phyloP scores from a whole-genome alignment of 2,797 vertebrate genomes.

The Ceryle rudis region DNA sequence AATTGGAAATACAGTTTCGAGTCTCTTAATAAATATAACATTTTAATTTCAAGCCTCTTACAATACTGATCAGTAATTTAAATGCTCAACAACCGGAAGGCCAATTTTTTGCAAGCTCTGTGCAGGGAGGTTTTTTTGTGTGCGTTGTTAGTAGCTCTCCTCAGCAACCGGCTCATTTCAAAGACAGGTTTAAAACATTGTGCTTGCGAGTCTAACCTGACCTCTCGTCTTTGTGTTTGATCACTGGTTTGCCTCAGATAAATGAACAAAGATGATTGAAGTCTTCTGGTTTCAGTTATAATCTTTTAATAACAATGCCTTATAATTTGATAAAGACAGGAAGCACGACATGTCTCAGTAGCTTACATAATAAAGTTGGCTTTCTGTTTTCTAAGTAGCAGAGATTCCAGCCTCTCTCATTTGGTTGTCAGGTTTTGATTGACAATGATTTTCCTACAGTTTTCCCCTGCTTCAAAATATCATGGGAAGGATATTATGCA shows the following conservation, averaged over 20 bases:
- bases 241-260: not conserved
- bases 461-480: constrained; percentile 59
- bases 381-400: not conserved
- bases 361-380: not conserved
- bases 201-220: not conserved
- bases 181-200: constrained; percentile 44
- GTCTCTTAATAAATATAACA: not conserved
- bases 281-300: not conserved
- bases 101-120: not conserved
- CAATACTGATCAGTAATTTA: not conserved
- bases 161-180: constrained; percentile 8
- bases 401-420: not conserved
- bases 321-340: not conserved
- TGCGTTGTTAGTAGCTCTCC: not conserved
- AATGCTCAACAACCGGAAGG: not conserved
- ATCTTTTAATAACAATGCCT: not conserved
- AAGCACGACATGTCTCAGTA: not conserved
- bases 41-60: not conserved
- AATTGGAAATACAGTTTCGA: not conserved
- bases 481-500: constrained; percentile 74
- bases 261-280: not conserved
- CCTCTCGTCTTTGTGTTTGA: not conserved
- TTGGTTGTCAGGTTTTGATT: constrained; percentile 44
- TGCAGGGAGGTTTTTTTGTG: not conserved
- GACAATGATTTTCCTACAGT: constrained; percentile 51